Base-by-base conservation (phyloP, 1,140 invertebrate species). In the Drosophila baimaii region DNA sequence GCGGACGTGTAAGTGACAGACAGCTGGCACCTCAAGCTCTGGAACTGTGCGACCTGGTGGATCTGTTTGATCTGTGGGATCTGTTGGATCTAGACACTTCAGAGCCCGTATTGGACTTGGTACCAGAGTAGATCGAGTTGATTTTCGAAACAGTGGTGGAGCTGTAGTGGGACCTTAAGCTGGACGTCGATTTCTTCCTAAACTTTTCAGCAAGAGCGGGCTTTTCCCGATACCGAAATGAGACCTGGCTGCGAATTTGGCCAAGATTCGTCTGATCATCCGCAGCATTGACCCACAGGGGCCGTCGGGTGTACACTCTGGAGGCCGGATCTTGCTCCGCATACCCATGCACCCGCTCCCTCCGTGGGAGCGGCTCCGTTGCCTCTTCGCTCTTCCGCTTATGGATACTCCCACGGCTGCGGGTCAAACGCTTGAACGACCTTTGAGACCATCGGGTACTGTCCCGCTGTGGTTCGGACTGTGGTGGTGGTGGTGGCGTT, bases 1-100 rank as follows among this genome's bases (percentile, higher is more conserved):
- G 25, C 13, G 35, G 17, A 12, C 1, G 33, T 6, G 17, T 12
- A 7, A 51, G 43, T 19, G 13, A n/a, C n/a, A 49, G 39, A 29
- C 39, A 59, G 25, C 9, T 21, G 33, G 25, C 17, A 25, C 61
- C 43, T 69, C 46, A 69, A 52, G 46, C 33, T 37, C 9, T 39
- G 23, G 8, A 29, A 25, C 19, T 47, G 15, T 39, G n/a, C n/a
- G n/a, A n/a, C n/a, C n/a, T n/a, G n/a, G n/a, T 27, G 31, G 17
- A 8, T 15, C 25, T 12, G 15, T n/a, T n/a, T n/a, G n/a, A 27
- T 27, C 27, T 27, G 27, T 27, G 8, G 23, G 58, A 37, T 31
- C 35, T 29, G 23, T 29, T 44, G 33, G 15, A 4, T 3, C n/a
- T 2, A 13, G 37, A 47, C 13, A 10, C 17, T 9, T n/a, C 5